Base-by-base conservation (phyloP, 2,888 invertebrate genomes). In the Cerastis leucographa region DNA sequence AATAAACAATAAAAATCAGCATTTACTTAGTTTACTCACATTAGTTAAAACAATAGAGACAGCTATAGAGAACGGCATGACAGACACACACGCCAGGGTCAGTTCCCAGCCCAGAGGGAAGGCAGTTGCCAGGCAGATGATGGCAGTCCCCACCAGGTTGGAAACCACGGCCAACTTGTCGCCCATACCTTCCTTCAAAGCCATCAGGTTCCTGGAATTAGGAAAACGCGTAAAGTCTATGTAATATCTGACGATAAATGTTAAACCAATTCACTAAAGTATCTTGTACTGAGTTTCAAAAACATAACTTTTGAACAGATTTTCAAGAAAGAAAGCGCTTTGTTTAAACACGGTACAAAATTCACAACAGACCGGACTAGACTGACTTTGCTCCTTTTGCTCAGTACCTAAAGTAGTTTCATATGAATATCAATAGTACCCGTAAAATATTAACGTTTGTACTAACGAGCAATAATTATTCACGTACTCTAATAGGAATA, bases 51-150 rank as follows among this genome's bases (percentile, higher is more conserved):
- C 91, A 0, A 97, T 97, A 2, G 98, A 98, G 25, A 98, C 97
- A 5, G 97, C 95, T 0, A 98, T 97, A 17, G 98, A 97, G 72
- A 99, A 96, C 0, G 99, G 99, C 74, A 98, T 97, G 64, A 98
- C 97, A 49, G 97, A 97, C 25, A 98, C 92, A 84, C 99, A 98
- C 8, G 98, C 98, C 12, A 98, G 95, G 0, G 99, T 98, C 66
- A 99, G 94, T 90, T 98, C 97, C 99, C 99, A 99, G 54, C 99
- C 99, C 86, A 98, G 97, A 0, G 98, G 95, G 88, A 99, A 98
- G 0, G 98, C 98, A 46, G 97, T 97, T 61, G 97, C 94, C 54
- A 98, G 95, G 40, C 98, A 98, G 42, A 98, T 97, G 19, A 98
- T 92, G 83, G 98, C 98, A 0, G 98, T 98, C 71, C 98, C 97